These are phyloP conservation scores for Prolemur simus DNA, from an alignment of 2,113 vertebrate species.

Conservation along the genomic window DNA sequence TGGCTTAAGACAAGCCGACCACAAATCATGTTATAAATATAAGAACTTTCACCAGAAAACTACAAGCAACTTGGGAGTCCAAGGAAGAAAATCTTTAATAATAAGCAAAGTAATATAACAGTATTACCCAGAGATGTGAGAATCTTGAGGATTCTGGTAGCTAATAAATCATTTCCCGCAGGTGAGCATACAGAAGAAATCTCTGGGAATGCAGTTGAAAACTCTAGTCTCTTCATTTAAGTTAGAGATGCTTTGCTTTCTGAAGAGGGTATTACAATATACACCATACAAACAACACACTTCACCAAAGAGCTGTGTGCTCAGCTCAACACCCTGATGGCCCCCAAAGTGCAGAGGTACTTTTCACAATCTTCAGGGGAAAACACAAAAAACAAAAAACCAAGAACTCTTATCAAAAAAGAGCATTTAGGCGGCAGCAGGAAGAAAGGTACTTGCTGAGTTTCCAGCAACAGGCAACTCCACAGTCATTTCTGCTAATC, in stretches of 20 bases:
- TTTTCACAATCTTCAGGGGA: not conserved
- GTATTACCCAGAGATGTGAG: not conserved
- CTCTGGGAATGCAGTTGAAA: constrained; percentile 56
- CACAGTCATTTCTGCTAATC: constrained; percentile 17
- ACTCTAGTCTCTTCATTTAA: constrained; percentile 44
- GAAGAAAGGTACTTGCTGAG: not conserved
- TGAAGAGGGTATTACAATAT: constrained; percentile 50
- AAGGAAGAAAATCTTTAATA: constrained; percentile 1
- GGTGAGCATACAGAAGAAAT: constrained; percentile 25
- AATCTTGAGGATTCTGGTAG: constrained; percentile 17
- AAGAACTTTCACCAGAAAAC: constrained; percentile 33
- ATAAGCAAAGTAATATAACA: constrained; percentile 21
- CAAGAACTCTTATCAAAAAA: not conserved
- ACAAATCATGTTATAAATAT: constrained; percentile 7
- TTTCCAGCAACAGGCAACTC: not conserved
- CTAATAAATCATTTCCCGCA: constrained; percentile 63
- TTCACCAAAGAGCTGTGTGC: not conserved
- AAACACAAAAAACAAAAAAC: not conserved
- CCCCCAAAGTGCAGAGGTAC: not conserved
- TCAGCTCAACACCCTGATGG: not conserved
- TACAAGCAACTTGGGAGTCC: not conserved
- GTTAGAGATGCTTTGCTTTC: constrained; percentile 18
- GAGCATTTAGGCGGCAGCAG: not conserved
- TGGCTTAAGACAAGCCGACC: constrained; percentile 18
- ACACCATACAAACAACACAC: constrained; percentile 7